Conservation (phyloP, 1,140 invertebrate genomes). For the Apis laboriosa region DNA sequence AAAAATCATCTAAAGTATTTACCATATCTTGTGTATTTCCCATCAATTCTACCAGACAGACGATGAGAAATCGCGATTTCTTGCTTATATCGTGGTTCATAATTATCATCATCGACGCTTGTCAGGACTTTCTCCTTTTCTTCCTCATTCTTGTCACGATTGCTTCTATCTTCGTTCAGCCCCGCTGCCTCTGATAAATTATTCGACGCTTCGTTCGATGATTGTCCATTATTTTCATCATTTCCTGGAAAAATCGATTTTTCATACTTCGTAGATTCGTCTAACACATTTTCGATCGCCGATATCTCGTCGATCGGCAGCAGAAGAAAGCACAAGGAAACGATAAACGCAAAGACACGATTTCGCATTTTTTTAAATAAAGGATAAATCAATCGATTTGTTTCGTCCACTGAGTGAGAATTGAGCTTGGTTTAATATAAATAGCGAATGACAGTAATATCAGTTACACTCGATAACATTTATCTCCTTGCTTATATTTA, state of each 20-base stretch:
- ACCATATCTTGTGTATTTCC: conserved; percentile 77
- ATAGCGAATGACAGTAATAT: conserved; percentile 62
- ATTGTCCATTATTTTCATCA: not conserved
- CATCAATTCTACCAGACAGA: conserved; percentile 42
- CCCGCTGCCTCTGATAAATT: conserved; percentile 43
- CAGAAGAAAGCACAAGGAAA: conserved; percentile 17
- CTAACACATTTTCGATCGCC: conserved; percentile 33
- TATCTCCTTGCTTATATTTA: conserved; percentile 58
- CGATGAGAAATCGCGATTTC: conserved; percentile 9
- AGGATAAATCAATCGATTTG: conserved; percentile 46
- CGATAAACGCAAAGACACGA: conserved; percentile 17
- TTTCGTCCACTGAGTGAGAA: conserved; percentile 46
- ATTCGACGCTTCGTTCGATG: not conserved
- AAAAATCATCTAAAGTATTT: conserved; percentile 58
- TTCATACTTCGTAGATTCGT: not conserved
- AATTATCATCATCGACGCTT: not conserved
- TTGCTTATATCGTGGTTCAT: not conserved
- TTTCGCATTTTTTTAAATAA: conserved; percentile 54
- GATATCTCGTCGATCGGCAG: not conserved
- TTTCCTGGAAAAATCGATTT: not conserved
- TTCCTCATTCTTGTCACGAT: not conserved
- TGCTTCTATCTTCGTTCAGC: conserved; percentile 30
- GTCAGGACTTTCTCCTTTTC: not conserved
- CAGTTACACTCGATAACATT: conserved; percentile 65
- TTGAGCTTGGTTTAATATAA: conserved; percentile 53